Evolutionary conservation across 2,113 vertebrate species (phyloP).

Genomic region (Sebastes fasciatus): DNA sequence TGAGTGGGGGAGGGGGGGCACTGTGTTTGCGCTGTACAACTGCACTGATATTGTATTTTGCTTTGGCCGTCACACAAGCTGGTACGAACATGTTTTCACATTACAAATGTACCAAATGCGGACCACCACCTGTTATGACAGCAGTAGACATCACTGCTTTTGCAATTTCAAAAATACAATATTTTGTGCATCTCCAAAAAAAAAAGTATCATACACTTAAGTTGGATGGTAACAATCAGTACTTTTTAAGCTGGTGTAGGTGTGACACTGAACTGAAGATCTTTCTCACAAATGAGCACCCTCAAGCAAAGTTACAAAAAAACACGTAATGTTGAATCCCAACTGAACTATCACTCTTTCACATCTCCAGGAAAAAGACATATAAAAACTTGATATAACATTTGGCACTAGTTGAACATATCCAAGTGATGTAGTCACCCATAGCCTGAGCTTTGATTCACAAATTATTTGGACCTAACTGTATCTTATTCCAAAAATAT

Average conservation of each 20-base stretch:
- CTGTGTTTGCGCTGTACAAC: constrained; percentile 28
- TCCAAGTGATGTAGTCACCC: constrained; percentile 40
- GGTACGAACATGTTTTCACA: constrained; percentile 52
- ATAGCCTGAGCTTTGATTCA: constrained; percentile 62
- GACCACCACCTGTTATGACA: constrained; percentile 18
- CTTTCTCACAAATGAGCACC: constrained; percentile 24
- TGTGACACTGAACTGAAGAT: constrained; percentile 35
- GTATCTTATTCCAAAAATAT: constrained; percentile 31
- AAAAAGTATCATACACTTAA: constrained; percentile 18
- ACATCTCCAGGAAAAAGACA: constrained; percentile 44
- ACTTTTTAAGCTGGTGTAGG: constrained; percentile 64
- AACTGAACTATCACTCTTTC: constrained; percentile 23
- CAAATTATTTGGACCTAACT: constrained; percentile 37
- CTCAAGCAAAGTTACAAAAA: constrained; percentile 50
- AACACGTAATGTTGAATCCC: constrained; percentile 15
- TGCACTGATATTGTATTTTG: constrained; percentile 24
- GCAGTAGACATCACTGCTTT: constrained; percentile 26
- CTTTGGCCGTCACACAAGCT: constrained; percentile 62
- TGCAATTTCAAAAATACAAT: constrained; percentile 56
- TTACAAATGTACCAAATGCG: constrained; percentile 40
- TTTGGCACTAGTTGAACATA: constrained; percentile 74
- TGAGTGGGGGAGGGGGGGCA: too few species aligned
- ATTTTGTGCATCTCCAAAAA: constrained; percentile 39
- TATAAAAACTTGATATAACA: constrained; percentile 29
- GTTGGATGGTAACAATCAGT: constrained; percentile 42